Base-by-base conservation (phyloP, 2,888 invertebrate species). In the Drosophila stalkeri region DNA sequence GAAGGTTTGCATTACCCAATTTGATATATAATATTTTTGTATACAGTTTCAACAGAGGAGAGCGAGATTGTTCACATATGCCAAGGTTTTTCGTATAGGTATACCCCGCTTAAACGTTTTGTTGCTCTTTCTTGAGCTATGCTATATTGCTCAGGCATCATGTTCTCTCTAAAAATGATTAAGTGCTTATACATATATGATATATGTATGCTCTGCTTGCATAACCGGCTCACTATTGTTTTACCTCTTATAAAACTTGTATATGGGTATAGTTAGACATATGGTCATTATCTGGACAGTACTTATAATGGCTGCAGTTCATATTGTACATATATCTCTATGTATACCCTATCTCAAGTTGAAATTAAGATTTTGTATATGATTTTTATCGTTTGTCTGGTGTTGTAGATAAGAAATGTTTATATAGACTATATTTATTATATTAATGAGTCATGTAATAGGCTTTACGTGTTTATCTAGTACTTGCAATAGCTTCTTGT, bases 1-100 rank as follows among this genome's bases (percentile, higher is more conserved):
- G 35, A 52, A 51, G 49, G 35, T 35, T 35, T 52, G 14, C 35
- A 52, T 16, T 54, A 33, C 33, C 33, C 33, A 33, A 12, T 20
- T 33, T 18, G 18, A 51, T 51, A 51, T 54, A 39, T 54, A 39
- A 54, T 54, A 54, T 39, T 35, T 27, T 27, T 37, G 12, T 33
- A 16, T 33, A 44, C 44, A 35, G 8, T 46, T 47, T 33, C 59
- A 39, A 16, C 16, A 39, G 39, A 27, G 27, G 27, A 27, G 27
- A 27, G 4, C 27, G 27, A 27, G 6, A 18, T 16, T 31, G 27
- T 49, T 37, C 23, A 2, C 37, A 37, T 47, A 37, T 35, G 14
- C 7, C 31, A 37, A 54, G 54, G 23, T 37, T 20, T 35, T 20
- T 12, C 31, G n/a, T 14, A 51, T 33, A 33, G 33, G 6, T 49